Evolutionary conservation across 2,113 vertebrate genomes (phyloP), one percentile per base, ranked within the genome.

Genomic region (Chlamydotis undulata): DNA sequence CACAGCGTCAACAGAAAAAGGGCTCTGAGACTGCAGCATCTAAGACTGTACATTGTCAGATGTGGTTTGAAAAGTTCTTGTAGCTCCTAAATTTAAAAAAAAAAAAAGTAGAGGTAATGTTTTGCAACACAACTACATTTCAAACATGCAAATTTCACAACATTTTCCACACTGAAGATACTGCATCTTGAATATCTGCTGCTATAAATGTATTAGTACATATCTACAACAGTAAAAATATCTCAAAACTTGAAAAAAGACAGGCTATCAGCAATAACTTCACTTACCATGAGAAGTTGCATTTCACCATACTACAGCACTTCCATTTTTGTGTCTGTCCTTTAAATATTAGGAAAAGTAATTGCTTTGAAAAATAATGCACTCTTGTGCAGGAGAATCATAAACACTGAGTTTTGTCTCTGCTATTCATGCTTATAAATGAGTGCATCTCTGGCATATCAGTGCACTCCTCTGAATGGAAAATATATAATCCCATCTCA

Each of bases 1-100:
- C 21, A 96, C 7, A 96, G 31, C 64, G 95, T 56, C 49, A 96
- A 23, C 4, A 97, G 76, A 31, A 94, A 96, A 78, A 97, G 52
- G 19, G 31, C 37, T 95, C 78, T 90, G 55, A 86, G 52, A 35
- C 39, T 24, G 39, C 81, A 83, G 59, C 19, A 86, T 52, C 52
- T 87, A 50, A 79, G 50, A 69, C 14, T 41, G 37, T 5, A 93
- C 97, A 97, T 97, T 67, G 47, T 94, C 68, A 91, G 43, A 24
- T 61, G 14, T 61, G 35, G 28, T 68, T 96, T 89, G 67, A 71
- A 60, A 81, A 87, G 76, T 87, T 77, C 81, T 37, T 59, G 76
- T 39, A 79, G 71, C 23, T 89, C 84, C 95, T 96, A 49, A 43
- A 43, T 43, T 43, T 15, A 16, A 57, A 90, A 60, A 41, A 74